Evolutionary conservation across 1,140 invertebrate genomes (phyloP).

Genomic region (Pristionchus pacificus): DNA sequence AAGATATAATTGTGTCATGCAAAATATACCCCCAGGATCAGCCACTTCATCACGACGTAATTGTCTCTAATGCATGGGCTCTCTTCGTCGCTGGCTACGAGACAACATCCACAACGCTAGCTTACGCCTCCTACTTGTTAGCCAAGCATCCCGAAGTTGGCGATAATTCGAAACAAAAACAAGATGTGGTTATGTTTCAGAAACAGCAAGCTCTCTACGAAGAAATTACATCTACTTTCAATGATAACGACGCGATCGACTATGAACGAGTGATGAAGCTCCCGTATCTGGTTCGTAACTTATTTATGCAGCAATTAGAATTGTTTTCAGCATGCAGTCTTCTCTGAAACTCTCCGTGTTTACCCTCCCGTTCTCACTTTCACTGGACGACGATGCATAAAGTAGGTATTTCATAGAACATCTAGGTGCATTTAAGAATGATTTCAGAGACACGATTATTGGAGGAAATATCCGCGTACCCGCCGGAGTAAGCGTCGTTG

Average conservation of each 20-base stretch:
- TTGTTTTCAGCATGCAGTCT: constrained; percentile 57
- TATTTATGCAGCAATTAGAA: constrained; percentile 28
- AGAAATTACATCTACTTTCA: constrained; percentile 29
- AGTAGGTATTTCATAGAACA: too few species aligned
- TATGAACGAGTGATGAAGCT: background rate
- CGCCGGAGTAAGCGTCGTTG: constrained; percentile 38
- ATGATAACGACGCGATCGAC: constrained; percentile 14
- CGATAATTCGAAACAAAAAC: too few species aligned
- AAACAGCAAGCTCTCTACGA: background rate
- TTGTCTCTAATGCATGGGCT: constrained; percentile 22
- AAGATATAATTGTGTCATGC: too few species aligned
- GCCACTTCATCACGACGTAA: background rate
- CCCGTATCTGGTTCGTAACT: background rate
- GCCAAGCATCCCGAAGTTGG: constrained; percentile 58
- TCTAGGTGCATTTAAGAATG: too few species aligned
- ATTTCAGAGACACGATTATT: background rate
- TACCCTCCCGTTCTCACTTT: constrained; percentile 54
- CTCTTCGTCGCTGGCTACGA: constrained; percentile 60
- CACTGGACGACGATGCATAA: background rate
- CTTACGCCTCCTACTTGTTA: constrained; percentile 54
- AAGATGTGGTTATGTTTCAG: background rate
- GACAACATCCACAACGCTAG: constrained; percentile 57
- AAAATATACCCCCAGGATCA: too few species aligned
- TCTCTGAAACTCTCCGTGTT: constrained; percentile 53
- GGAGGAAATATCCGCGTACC: constrained; percentile 25